These are phyloP conservation scores for Pelosia muscerda DNA, from an alignment of 2,888 invertebrate genomes.

Conservation along the genomic window DNA sequence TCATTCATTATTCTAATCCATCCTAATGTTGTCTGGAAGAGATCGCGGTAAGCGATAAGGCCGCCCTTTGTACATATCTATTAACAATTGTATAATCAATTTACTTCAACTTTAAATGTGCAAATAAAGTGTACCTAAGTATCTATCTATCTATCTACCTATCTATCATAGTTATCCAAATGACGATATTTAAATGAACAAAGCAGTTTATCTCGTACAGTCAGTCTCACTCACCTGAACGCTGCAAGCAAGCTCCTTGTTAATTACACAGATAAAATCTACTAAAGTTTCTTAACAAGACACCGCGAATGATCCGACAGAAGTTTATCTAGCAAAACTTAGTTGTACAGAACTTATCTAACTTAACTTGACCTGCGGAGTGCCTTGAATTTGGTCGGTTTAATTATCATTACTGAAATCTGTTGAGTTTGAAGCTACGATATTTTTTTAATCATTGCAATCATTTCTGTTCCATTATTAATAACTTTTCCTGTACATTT, in stretches of 20 bases:
- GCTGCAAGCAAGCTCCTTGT: conserved; percentile 32
- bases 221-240: conserved; percentile 30
- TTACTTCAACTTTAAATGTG: too few relatives aligned
- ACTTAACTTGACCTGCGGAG: conserved; percentile 51
- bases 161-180: conserved; percentile 6
- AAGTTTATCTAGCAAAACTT: conserved; percentile 60
- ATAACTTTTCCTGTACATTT: conserved; percentile 36
- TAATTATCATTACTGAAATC: conserved; percentile 56
- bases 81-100: too few relatives aligned
- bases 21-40: too few relatives aligned
- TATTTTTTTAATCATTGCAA: conserved; percentile 28
- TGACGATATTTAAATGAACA: conserved; percentile 24
- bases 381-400: conserved; percentile 50
- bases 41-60: too few relatives aligned
- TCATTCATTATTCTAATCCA: too few relatives aligned
- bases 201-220: conserved; percentile 22
- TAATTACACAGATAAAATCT: conserved; percentile 61
- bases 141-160: too few relatives aligned
- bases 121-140: too few relatives aligned
- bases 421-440: conserved; percentile 30
- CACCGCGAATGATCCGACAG: conserved; percentile 55
- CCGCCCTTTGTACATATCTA: too few relatives aligned
- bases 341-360: conserved; percentile 56
- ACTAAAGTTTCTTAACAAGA: conserved; percentile 51
- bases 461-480: conserved; percentile 23